Conservation (phyloP, 2,113 vertebrate species). For the Scomber scombrus region DNA sequence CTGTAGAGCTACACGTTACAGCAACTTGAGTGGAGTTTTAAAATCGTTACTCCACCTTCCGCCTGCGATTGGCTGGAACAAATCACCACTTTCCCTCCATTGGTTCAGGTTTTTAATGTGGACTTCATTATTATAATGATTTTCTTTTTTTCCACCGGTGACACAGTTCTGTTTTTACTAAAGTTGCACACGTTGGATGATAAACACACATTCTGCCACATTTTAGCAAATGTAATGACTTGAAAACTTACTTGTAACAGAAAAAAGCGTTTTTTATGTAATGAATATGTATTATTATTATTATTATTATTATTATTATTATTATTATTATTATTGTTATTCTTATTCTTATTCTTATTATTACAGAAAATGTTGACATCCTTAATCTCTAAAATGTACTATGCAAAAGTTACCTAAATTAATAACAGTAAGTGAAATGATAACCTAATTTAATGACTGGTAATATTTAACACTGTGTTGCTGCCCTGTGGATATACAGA, state of each 20-base stretch:
- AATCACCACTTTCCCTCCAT: slow-evolving; percentile 64
- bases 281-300: too few relatives aligned
- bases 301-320: too few relatives aligned
- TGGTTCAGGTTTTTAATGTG: slow-evolving; percentile 57
- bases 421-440: neutral
- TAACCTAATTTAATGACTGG: too few relatives aligned
- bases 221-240: neutral
- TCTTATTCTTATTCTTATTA: neutral
- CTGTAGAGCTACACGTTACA: slow-evolving; percentile 59
- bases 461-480: too few relatives aligned
- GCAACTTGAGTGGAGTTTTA: slow-evolving; percentile 81
- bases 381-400: too few relatives aligned
- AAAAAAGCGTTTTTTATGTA: too few relatives aligned
- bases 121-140: slow-evolving; percentile 60
- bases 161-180: slow-evolving; percentile 48
- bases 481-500: neutral
- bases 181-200: slow-evolving; percentile 35
- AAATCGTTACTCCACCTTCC: slow-evolving; percentile 77
- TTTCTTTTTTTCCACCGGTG: slow-evolving; percentile 14
- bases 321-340: too few relatives aligned
- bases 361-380: neutral
- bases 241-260: neutral
- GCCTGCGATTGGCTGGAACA: slow-evolving; percentile 73
- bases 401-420: neutral
- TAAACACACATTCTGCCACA: neutral